phyloP scores from a whole-genome alignment of 1,140 invertebrate species.

The Aethina tumida region DNA sequence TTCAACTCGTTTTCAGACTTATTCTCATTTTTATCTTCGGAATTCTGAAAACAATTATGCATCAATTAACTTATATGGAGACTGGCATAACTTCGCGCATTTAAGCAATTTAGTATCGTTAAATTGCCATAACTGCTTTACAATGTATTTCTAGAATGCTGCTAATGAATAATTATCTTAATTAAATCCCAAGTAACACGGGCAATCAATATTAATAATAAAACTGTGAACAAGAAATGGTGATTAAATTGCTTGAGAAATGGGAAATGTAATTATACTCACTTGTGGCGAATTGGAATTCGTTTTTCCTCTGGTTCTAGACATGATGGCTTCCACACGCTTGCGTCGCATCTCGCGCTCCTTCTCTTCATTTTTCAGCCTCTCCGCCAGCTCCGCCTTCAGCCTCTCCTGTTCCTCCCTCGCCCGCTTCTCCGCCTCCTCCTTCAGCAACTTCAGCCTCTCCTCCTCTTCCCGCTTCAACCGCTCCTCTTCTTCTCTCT shows the following conservation, averaged over 20 bases:
- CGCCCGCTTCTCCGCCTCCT: conserved; percentile 63
- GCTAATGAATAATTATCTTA: too few species aligned
- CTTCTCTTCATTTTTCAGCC: conserved; percentile 68
- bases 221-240: not conserved
- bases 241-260: conserved; percentile 6
- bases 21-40: conserved; percentile 34
- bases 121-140: too few species aligned
- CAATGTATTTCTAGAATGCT: too few species aligned
- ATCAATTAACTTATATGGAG: too few species aligned
- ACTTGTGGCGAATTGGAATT: conserved; percentile 39
- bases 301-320: conserved; percentile 59
- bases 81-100: too few species aligned
- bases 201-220: conserved; percentile 4
- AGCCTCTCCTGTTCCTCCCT: conserved; percentile 71
- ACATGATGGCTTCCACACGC: conserved; percentile 76
- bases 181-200: too few species aligned
- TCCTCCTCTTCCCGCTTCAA: conserved; percentile 53
- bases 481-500: conserved; percentile 57
- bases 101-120: too few species aligned
- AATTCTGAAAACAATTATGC: conserved; percentile 24
- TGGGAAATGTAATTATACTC: conserved; percentile 8
- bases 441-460: conserved; percentile 59
- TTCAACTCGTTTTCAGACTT: conserved; percentile 32
- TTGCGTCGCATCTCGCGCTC: conserved; percentile 65
- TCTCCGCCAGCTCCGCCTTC: conserved; percentile 62